These are phyloP conservation scores for Xiphydria camelus DNA, from an alignment of 2,888 invertebrate genomes.

Conservation along the genomic window DNA sequence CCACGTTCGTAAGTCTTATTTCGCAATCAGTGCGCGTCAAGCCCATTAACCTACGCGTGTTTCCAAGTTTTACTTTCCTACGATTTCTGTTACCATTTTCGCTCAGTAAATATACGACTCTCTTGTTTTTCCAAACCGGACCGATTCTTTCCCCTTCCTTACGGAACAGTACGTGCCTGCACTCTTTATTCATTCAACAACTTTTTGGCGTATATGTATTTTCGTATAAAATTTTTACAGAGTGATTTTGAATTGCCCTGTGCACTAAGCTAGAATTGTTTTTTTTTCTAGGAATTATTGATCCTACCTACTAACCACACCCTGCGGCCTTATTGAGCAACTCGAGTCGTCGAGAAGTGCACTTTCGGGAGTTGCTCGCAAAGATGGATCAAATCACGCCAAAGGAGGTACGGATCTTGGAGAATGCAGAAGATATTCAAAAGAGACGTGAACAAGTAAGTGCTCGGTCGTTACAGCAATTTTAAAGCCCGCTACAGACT, in stretches of 20 bases:
- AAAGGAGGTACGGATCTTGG: conserved; percentile 96
- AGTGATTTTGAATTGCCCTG: background rate
- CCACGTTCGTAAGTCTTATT: too few relatives aligned
- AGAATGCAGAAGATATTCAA: conserved; percentile 98
- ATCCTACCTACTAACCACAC: conserved; percentile 40
- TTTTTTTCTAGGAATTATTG: background rate
- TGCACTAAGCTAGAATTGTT: background rate
- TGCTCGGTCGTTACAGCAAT: conserved; percentile 88
- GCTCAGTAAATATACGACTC: too few relatives aligned
- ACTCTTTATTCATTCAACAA: too few relatives aligned
- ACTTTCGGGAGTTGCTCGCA: background rate
- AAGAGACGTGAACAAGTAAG: conserved; percentile 92
- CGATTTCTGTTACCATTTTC: too few relatives aligned
- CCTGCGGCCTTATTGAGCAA: conserved; percentile 49
- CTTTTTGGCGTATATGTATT: too few relatives aligned
- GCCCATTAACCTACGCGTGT: too few relatives aligned
- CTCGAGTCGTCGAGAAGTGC: conserved; percentile 7
- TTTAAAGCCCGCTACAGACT: too few relatives aligned
- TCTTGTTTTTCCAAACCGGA: too few relatives aligned
- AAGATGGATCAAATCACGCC: conserved; percentile 68
- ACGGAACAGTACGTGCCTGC: too few relatives aligned
- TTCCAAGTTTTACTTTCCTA: too few relatives aligned
- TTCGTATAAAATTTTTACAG: background rate
- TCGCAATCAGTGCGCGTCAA: too few relatives aligned
- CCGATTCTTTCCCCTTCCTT: too few relatives aligned